These are phyloP conservation scores for Macroramphosus scolopax DNA, from an alignment of 2,797 vertebrate genomes.

Conservation along the genomic window DNA sequence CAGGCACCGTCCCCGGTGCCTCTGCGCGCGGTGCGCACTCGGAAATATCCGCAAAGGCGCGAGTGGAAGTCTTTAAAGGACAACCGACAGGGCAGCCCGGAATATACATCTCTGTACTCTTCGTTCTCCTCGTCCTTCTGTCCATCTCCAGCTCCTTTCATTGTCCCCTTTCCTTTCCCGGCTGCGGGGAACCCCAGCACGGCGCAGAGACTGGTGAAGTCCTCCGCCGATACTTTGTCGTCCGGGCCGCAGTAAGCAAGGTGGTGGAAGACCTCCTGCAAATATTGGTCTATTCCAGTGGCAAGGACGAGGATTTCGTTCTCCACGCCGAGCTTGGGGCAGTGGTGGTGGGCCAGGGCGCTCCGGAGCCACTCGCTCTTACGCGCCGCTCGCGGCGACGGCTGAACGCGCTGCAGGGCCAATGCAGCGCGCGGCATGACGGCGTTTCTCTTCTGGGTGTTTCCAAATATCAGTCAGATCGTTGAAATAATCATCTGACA, in stretches of 20 bases:
- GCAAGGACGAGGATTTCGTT: constrained; percentile 81
- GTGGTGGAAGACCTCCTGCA: constrained; percentile 84
- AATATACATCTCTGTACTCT: constrained; percentile 53
- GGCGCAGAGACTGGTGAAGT: constrained; percentile 73
- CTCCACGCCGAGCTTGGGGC: constrained; percentile 59
- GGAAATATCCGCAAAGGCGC: constrained; percentile 77
- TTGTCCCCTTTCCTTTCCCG: background rate
- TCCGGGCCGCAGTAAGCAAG: constrained; percentile 61
- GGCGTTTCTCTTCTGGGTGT: too few relatives aligned
- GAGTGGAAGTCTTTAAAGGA: constrained; percentile 79
- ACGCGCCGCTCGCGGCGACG: constrained; percentile 58
- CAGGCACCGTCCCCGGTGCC: constrained; percentile 15
- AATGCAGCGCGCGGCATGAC: constrained; percentile 40
- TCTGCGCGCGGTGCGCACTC: constrained; percentile 45
- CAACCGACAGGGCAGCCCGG: constrained; percentile 58
- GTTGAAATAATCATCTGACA: fast-evolving
- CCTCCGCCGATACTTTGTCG: constrained; percentile 70
- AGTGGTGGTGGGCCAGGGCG: constrained; percentile 74
- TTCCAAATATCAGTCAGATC: background rate
- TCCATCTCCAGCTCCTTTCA: background rate
- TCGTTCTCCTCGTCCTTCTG: constrained; percentile 22
- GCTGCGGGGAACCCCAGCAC: constrained; percentile 64
- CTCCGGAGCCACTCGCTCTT: constrained; percentile 78
- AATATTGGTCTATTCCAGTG: constrained; percentile 80
- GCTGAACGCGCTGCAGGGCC: constrained; percentile 19